Evolutionary conservation across 2,888 invertebrate species (phyloP), one percentile per base, ranked within the genome.

Genomic region (Cheilosia grossa): DNA sequence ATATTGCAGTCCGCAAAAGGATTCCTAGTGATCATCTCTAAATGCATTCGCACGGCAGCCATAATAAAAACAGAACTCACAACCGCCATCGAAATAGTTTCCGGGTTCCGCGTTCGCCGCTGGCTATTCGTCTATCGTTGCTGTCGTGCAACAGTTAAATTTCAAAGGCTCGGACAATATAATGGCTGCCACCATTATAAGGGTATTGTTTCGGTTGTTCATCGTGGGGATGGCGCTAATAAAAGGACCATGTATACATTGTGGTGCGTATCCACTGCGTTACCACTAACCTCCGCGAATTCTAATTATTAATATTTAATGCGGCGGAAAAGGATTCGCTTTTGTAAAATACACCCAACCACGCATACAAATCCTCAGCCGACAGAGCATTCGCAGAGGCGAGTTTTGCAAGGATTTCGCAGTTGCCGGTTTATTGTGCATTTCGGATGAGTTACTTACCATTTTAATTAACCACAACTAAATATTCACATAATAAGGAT

Each of bases 401-500:
- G 49, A 7, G 40, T 17, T n/a, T 37, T 51, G 49, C 27, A 44
- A 58, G 72, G 58, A 64, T 79, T 72, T 53, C 30, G 15, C 37
- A 49, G 21, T 82, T 70, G 54, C 77, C 64, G 72, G 78, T 54
- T 67, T 73, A 73, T 72, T 73, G 78, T 79, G 64, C 80, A 67
- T 80, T 80, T 66, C 67, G 40, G 40, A 80, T 73, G 56, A 75
- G 61, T 80, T 80, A 80, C 75, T 80, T 80, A 66, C 70, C 27
- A 80, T 80, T 85, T 85, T 75, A 75, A 85, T 85, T 85, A 80
- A 67, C 83, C 80, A 75, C 66, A 75, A 85, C 83, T 85, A 80
- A 85, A 85, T 80, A 80, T 85, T 85, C 80, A 80, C 70, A 80
- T 80, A 85, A 80, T 80, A 70, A 80, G 83, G 83, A 83, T 83